Evolutionary conservation across 2,797 vertebrate species (phyloP), one percentile per base, ranked within the genome.

Genomic region (Petrocephalus schoutedeni): DNA sequence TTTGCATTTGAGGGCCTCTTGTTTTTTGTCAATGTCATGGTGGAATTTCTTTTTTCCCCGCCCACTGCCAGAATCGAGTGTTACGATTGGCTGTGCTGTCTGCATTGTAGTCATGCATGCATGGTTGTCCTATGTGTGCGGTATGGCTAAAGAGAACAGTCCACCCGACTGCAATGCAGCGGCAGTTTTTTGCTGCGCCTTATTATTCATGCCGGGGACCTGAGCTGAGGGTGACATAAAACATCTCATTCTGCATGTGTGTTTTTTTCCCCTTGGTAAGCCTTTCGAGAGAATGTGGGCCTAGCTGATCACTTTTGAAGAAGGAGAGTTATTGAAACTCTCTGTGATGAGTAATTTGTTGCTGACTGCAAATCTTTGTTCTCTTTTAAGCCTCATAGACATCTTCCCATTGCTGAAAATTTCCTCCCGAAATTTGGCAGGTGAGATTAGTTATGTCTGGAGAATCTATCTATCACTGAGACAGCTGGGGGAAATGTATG

Each of bases 211-310:
- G 12, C 58, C 36, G 59, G 28, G 41, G 71, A 61, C 88, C 80
- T 57, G 85, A 54, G 71, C 85, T 54, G 71, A 85, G 77, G 71
- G n/a, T 45, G 59, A 87, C 77, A 87, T 84, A 36, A 89, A 89
- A 80, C n/a, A 87, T 64, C 14, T 41, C 12, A 8, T 67, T 87
- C 83, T 58, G 58, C 21, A 49, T 84, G 86, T 77, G 86, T 54
- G 21, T 53, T 89, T 61, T 59, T 74, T 84, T 85, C 61, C 23
- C 84, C 54, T 80, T 32, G 56, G 77, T 23, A 54, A 28, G 28
- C n/a, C n/a, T 80, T 5, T 41, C 51, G 71, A 57, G 57, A 82
- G n/a, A 74, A 87, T 54, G 36, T 23, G 61, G 85, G 88, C 54
- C 51, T 77, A 58, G 45, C 74, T 67, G 49, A 59, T 84, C 83